Conservation (phyloP, 2,797 vertebrate species). For the Astyanax mexicanus region DNA sequence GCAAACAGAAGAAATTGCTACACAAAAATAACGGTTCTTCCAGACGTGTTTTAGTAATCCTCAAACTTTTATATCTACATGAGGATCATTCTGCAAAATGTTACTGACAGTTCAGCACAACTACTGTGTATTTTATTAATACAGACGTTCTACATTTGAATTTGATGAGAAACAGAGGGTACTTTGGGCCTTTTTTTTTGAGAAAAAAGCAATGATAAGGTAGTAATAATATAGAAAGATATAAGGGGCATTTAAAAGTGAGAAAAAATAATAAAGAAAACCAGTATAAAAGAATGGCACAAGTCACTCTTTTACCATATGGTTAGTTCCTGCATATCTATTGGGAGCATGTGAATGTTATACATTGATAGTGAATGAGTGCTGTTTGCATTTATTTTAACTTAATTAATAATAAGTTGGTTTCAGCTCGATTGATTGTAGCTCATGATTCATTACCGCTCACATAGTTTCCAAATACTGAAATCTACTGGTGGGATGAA, state of each 20-base stretch:
- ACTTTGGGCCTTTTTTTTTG: conserved; percentile 29
- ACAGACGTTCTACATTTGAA: conserved; percentile 11
- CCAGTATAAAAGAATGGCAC: conserved; percentile 44
- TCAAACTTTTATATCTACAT: conserved; percentile 24
- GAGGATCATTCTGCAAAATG: conserved; percentile 19
- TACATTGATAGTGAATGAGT: conserved; percentile 79
- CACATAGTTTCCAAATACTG: conserved; percentile 26
- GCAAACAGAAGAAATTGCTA: not conserved
- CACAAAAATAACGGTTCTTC: conserved; percentile 1
- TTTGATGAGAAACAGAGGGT: not conserved
- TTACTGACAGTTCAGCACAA: conserved; percentile 16
- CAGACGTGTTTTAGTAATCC: not conserved
- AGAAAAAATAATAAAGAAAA: conserved; percentile 2
- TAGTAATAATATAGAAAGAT: conserved; percentile 13
- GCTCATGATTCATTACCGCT: conserved; percentile 52
- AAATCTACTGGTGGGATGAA: conserved; percentile 41
- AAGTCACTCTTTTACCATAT: conserved; percentile 31
- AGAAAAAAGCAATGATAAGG: conserved; percentile 3
- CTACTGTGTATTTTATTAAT: conserved; percentile 31
- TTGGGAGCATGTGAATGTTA: conserved; percentile 82
- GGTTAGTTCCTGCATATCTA: conserved; percentile 29
- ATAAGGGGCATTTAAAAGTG: conserved; percentile 8
- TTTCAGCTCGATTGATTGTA: conserved; percentile 54
- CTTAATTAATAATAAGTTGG: conserved; percentile 69
- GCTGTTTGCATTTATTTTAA: conserved; percentile 76